Conservation (phyloP, 2,113 vertebrate genomes). For the Cynoglossus semilaevis region DNA sequence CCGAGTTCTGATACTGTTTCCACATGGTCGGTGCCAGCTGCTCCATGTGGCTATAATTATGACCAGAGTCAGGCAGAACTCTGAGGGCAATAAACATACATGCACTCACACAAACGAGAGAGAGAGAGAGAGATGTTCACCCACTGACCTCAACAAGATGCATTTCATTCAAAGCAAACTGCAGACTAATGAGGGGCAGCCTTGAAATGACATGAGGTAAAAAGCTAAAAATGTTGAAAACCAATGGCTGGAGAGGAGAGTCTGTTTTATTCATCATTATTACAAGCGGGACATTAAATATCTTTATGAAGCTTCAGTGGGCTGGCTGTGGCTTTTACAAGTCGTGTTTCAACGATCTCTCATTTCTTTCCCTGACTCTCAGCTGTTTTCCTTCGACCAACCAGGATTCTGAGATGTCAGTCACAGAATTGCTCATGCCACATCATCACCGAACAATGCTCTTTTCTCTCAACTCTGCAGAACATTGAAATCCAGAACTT, state of each 20-base stretch:
- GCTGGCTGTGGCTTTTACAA: conserved; percentile 29
- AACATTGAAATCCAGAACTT: conserved; percentile 97
- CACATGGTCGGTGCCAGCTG: conserved; percentile 40
- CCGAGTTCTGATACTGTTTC: conserved; percentile 26
- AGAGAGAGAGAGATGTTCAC: conserved; percentile 17
- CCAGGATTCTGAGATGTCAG: background rate
- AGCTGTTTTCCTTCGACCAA: background rate
- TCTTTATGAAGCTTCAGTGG: conserved; percentile 26
- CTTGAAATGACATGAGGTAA: conserved; percentile 39
- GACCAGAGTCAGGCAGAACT: conserved; percentile 30
- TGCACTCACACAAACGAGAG: background rate
- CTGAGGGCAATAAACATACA: conserved; percentile 27
- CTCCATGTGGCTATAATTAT: conserved; percentile 62
- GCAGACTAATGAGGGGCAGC: conserved; percentile 34
- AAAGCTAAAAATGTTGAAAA: conserved; percentile 29
- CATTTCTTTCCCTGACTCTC: background rate
- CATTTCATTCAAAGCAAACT: conserved; percentile 49
- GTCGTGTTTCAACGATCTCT: conserved; percentile 9
- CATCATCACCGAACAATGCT: conserved; percentile 3
- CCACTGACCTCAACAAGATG: conserved; percentile 29
- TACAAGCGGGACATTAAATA: conserved; percentile 22
- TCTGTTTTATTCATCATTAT: conserved; percentile 45
- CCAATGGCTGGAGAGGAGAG: conserved; percentile 6
- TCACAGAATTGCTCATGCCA: background rate
- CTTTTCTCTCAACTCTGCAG: conserved; percentile 60